phyloP scores from a whole-genome alignment of 2,113 vertebrate genomes.

The Pogonocichla stellata region DNA sequence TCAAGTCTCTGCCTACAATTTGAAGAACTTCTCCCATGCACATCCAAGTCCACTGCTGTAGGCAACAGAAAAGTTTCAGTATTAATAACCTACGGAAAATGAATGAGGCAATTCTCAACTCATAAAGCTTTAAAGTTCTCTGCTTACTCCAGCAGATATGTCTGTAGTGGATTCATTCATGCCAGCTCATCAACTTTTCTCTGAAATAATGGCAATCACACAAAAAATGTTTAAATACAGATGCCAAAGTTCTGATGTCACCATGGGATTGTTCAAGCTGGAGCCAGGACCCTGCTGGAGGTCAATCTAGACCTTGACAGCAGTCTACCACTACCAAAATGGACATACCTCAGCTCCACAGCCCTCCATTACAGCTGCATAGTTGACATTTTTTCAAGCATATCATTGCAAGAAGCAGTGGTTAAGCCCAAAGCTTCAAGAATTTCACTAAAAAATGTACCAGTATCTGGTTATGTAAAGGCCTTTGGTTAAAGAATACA shows the following conservation, averaged over 20 bases:
- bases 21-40: neutral
- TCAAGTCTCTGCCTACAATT: neutral
- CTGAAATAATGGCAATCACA: neutral
- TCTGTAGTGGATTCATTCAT: neutral
- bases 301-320: neutral
- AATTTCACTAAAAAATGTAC: slow-evolving; percentile 60
- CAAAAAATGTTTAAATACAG: neutral
- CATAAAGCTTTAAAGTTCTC: neutral
- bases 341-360: neutral
- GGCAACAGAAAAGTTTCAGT: neutral
- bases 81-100: neutral
- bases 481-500: slow-evolving; percentile 43
- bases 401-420: slow-evolving; percentile 27
- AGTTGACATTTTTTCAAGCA: slow-evolving; percentile 44
- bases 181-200: neutral
- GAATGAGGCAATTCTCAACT: neutral
- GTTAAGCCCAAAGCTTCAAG: slow-evolving; percentile 50
- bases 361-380: slow-evolving; percentile 11
- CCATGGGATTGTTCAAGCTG: neutral
- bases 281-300: neutral
- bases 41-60: neutral
- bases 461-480: slow-evolving; percentile 55
- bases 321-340: neutral
- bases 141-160: slow-evolving; percentile 9
- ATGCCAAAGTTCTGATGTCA: slow-evolving; percentile 11